Evolutionary conservation across 2,888 invertebrate genomes (phyloP).

Genomic region (Scaptomyza parva): DNA sequence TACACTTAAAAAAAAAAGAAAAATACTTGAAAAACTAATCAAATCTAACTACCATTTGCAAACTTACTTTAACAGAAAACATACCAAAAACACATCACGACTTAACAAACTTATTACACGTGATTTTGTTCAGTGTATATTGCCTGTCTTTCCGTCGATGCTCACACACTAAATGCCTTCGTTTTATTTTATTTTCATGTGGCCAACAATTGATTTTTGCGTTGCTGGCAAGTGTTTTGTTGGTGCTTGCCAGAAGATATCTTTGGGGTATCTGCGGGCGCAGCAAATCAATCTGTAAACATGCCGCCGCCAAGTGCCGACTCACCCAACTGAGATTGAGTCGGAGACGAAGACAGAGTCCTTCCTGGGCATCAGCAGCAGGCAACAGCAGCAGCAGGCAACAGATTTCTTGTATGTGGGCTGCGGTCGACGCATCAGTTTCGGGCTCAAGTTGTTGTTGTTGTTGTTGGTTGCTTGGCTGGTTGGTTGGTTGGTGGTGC

Average conservation of each 20-base stretch:
- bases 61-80: not conserved
- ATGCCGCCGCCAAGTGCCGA: constrained; percentile 73
- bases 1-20: constrained; percentile 31
- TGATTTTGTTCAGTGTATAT: constrained; percentile 33
- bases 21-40: too few species aligned
- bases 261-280: constrained; percentile 68
- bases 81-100: too few species aligned
- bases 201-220: constrained; percentile 66
- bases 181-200: constrained; percentile 39
- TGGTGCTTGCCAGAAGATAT: constrained; percentile 49
- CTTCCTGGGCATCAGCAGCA: constrained; percentile 30
- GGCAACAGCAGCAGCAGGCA: not conserved
- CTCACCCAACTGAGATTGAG: constrained; percentile 20
- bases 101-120: not conserved
- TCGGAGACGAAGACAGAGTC: constrained; percentile 5
- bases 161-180: constrained; percentile 70
- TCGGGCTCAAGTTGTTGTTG: constrained; percentile 39
- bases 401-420: constrained; percentile 45
- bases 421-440: constrained; percentile 75
- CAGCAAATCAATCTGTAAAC: constrained; percentile 81
- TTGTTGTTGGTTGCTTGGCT: constrained; percentile 32
- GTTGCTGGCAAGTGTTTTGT: constrained; percentile 69
- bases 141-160: constrained; percentile 48
- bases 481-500: constrained; percentile 11
- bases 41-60: too few species aligned